Percentiles rank a stretch among this genome's conserved stretches.
phyloP scores from a whole-genome alignment of 1,140 invertebrate genomes.

The Daktulosphaira vitifoliae region DNA sequence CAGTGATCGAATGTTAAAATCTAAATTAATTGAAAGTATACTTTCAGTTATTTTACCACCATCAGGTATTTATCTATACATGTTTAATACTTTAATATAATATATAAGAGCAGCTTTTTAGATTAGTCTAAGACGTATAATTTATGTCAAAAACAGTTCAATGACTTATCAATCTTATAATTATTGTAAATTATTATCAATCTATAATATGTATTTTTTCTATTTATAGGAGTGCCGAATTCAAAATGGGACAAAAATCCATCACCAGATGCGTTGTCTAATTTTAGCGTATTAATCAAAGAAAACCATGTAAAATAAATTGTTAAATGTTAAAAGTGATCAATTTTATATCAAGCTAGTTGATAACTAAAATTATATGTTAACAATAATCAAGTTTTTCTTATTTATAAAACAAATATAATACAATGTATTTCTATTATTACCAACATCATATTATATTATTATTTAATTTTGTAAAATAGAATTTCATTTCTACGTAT shows the following conservation, averaged over 20 bases:
- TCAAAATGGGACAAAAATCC: conserved; percentile 11
- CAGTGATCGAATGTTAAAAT: neutral
- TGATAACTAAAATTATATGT: too few relatives aligned
- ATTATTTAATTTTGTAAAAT: too few relatives aligned
- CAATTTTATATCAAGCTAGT: too few relatives aligned
- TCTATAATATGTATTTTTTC: too few relatives aligned
- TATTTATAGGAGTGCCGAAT: conserved; percentile 3
- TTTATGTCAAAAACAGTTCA: neutral
- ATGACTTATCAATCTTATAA: neutral
- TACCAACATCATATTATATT: too few relatives aligned
- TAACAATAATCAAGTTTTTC: too few relatives aligned
- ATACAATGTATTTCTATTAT: too few relatives aligned
- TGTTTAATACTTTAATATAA: neutral
- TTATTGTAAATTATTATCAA: neutral
- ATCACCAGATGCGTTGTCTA: conserved; percentile 9
- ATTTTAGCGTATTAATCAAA: conserved; percentile 10
- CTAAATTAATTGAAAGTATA: conserved; percentile 7
- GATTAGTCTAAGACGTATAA: neutral
- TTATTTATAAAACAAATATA: too few relatives aligned
- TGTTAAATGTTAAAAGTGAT: too few relatives aligned
- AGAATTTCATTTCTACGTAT: too few relatives aligned
- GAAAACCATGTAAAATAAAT: neutral
- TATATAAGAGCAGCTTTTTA: neutral
- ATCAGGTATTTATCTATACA: too few relatives aligned
- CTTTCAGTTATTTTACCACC: conserved; percentile 4